Conservation (phyloP, 2,797 vertebrate species). For the Channallabes apus region DNA sequence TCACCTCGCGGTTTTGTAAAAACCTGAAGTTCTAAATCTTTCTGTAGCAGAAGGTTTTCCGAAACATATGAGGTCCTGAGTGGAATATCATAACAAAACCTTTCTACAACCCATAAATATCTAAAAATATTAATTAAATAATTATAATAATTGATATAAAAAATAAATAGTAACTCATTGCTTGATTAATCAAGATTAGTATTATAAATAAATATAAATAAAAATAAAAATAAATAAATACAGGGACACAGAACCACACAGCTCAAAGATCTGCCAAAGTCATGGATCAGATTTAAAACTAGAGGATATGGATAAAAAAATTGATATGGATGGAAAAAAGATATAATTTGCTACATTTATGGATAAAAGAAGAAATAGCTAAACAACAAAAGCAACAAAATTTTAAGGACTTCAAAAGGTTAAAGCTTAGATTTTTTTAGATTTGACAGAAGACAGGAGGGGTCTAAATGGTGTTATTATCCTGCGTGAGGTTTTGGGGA, state of each 20-base stretch:
- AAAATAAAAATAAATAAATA: no score
- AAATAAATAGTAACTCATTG: no score
- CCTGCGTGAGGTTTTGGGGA: not conserved
- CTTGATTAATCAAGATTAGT: no score
- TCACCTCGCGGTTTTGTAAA: not conserved
- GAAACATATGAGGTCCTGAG: not conserved
- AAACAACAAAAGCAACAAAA: not conserved
- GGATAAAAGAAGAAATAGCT: not conserved
- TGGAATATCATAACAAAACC: not conserved
- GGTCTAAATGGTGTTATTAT: not conserved
- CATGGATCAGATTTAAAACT: not conserved
- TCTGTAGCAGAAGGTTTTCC: not conserved
- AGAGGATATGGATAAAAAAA: no score
- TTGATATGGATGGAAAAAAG: not conserved
- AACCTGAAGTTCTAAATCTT: not conserved
- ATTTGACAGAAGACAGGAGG: not conserved
- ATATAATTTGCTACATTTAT: not conserved
- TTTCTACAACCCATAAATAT: not conserved
- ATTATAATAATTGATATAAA: no score
- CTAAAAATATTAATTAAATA: not conserved
- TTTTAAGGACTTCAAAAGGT: constrained; percentile 15
- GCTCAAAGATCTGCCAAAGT: not conserved
- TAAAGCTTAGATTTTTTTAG: not conserved
- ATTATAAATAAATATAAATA: no score
- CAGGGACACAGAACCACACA: not conserved